Evolutionary conservation across 2,113 vertebrate genomes (phyloP), one percentile per base, ranked within the genome.

Genomic region (Oceanodroma tethys): DNA sequence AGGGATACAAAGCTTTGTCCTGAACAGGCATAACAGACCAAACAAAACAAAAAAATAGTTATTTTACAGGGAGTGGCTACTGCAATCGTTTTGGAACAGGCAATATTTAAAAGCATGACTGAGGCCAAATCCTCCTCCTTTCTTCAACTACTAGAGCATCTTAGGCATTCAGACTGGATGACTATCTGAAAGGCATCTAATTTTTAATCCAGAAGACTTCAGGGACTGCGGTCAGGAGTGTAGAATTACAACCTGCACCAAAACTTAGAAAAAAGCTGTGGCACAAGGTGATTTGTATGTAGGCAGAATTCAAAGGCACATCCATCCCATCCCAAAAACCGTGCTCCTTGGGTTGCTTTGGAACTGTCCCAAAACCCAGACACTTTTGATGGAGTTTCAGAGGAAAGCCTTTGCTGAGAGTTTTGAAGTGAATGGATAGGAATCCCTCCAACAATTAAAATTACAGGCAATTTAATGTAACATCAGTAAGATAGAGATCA

Each of bases 401-500:
- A 26, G 74, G 45, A 74, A 63, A 50, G 27, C 2, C 26, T 79
- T 52, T 53, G 8, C 42, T 58, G 42, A 53, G 29, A 55, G 13
- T 40, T 62, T n/a, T 56, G 82, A 78, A 47, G 9, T 20, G 32
- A 70, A 67, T 84, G 70, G 16, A 74, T 87, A 53, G 42, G 43
- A 93, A 91, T 48, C 13, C 71, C 21, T 91, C 82, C 70, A 88
- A 66, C 13, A 95, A 65, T 58, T 95, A 73, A 62, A 96, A 75
- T 81, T 73, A 71, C 18, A 6, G 17, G 11, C n/a, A 70, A 63
- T 55, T 43, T 53, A 75, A 81, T 42, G 36, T 53, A 87, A 85
- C 81, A 79, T 88, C 75, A 95, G 74, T 71, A 95, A 96, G 94
- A 86, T 2, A 87, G 66, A 66, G n/a, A 94, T 52, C 38, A 67